Base-by-base conservation (phyloP, 2,113 vertebrate species). In the Mustela lutreola region DNA sequence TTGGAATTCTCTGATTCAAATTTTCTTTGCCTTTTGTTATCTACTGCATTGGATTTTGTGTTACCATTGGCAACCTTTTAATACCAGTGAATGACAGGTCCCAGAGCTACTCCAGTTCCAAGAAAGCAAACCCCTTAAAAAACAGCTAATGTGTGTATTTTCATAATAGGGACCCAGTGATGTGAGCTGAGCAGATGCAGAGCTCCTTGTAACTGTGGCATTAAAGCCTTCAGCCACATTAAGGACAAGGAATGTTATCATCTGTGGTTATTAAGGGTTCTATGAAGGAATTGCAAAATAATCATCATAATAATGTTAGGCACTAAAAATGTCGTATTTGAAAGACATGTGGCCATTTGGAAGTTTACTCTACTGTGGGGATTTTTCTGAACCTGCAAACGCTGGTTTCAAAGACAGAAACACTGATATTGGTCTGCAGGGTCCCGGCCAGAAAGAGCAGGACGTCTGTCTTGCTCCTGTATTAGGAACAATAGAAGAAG, bases 51-150 rank as follows among this genome's bases (percentile, higher is more conserved):
- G n/a, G 45, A 19, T 45, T 81, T 83, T 50, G 65, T 73, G 78
- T 92, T 83, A n/a, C 62, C 45, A n/a, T 11, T 28, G 83, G 91
- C 83, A 86, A 73, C 88, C 39, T 92, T 79, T 88, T 86, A 28
- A n/a, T 62, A 22, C 24, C 65, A 31, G 45, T 42, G 73, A 93
- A 19, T 60, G 91, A 39, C 60, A 9, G 60, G 45, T 53, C 83
- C 53, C 31, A 3, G 78, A 24, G 63, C 50, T 53, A 2, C 15
- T 42, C 26, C 33, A 26, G n/a, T 65, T 91, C 73, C 26, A 53
- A 53, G 78, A 75, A 92, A 33, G 19, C 88, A 92, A 48, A 56
- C 94, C 14, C 56, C 60, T 24, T 39, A 42, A 53, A 53, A 63
- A 22, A 15, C 28, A 18, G 65, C 84, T 26, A 31, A 26, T 9